These are phyloP conservation scores for Oreochromis spilurus DNA, from an alignment of 2,113 vertebrate species.

Conservation along the genomic window DNA sequence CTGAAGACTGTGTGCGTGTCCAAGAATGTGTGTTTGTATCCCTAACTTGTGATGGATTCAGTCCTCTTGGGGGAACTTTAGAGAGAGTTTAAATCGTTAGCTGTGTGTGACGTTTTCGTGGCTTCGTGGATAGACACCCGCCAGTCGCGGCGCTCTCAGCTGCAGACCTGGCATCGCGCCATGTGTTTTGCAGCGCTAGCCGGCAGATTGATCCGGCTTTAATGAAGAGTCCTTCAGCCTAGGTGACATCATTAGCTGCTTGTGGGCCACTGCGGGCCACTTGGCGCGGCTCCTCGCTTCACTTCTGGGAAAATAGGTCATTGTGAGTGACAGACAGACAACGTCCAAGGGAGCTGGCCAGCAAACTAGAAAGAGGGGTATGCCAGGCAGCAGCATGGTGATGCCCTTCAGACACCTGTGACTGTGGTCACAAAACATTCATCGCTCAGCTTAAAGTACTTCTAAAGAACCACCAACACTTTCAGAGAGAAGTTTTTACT, in stretches of 20 bases:
- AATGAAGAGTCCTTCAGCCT: slow-evolving; percentile 70
- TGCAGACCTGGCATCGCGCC: slow-evolving; percentile 19
- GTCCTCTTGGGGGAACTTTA: background rate
- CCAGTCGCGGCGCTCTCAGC: background rate
- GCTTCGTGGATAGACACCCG: background rate
- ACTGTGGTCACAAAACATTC: background rate
- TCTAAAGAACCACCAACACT: background rate
- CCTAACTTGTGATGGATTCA: background rate
- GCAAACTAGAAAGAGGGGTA: background rate
- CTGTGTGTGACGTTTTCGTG: background rate
- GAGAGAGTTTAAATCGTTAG: background rate
- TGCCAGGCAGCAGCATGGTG: background rate
- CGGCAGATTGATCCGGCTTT: slow-evolving; percentile 64
- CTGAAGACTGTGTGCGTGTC: background rate
- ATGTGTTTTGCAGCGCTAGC: background rate
- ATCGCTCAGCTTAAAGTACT: background rate
- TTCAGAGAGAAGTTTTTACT: background rate
- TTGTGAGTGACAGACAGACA: slow-evolving; percentile 42
- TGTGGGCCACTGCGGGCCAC: slow-evolving; percentile 31
- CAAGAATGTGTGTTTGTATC: background rate
- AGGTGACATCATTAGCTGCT: slow-evolving; percentile 68
- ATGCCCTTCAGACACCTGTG: slow-evolving; percentile 18
- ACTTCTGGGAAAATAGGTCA: slow-evolving; percentile 42
- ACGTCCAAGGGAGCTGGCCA: background rate
- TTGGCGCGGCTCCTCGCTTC: slow-evolving; percentile 16